Base-by-base conservation (phyloP, 2,113 vertebrate species). In the Merops nubicus region DNA sequence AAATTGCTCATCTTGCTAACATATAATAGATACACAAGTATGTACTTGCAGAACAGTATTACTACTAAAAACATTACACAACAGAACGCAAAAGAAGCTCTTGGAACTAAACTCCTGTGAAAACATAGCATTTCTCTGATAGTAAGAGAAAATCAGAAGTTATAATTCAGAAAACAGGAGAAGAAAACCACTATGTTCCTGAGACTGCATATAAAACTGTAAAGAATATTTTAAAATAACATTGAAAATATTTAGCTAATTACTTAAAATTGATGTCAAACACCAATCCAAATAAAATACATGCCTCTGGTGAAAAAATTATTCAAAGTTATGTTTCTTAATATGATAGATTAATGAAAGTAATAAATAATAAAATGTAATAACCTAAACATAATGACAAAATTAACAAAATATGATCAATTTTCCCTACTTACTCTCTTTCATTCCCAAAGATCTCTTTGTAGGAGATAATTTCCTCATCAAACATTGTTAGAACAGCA, bases 401-500 rank as follows among this genome's bases (percentile, higher is more conserved):
- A 56, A 85, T 74, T 34, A 68, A 40, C 48, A 54, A 82, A 40
- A 89, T 6, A 80, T 29, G 67, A 51, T 10, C 65, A 21, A 53
- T 54, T 79, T 88, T 75, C 68, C 16, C 91, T 42, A 97, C 97
- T 98, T 92, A 97, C n/a, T 98, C 85, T 93, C 87, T 98, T 92
- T 98, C 97, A 74, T 97, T 98, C 88, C 98, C 95, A 91, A 98
- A 93, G 64, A 97, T 97, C 56, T 96, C 69, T 63, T 98, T 97
- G 76, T 97, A 98, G 88, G 87, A 84, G 85, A 95, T 96, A 91
- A 98, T 97, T 96, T 98, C 97, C 64, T 97, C 87, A 94, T 98
- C 97, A 97, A 98, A 98, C 94, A 98, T 84, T 85, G 73, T 95
- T 94, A 98, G 94, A 95, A 98, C 31, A 97, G 62, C 93, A 97